These are phyloP conservation scores for Heterodera filipjevi DNA, from an alignment of 2,888 invertebrate genomes.

Conservation along the genomic window DNA sequence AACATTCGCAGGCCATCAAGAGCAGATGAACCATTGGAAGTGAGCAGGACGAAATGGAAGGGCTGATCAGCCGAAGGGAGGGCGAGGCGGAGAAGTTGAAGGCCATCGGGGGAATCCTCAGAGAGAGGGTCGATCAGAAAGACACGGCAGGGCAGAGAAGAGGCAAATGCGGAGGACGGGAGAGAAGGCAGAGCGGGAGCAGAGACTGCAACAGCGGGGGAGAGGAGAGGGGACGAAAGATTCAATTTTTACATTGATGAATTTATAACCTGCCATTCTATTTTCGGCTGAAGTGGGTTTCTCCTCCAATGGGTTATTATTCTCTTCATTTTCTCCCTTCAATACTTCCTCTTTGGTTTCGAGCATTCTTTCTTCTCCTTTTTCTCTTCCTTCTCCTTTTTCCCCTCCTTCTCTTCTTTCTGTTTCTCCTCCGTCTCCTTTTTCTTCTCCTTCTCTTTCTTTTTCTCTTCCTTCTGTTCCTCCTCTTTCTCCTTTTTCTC, in stretches of 20 bases:
- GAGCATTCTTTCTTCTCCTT: neutral
- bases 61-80: neutral
- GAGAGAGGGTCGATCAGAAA: constrained; percentile 3
- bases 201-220: neutral
- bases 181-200: neutral
- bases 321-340: too few species aligned
- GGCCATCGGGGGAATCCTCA: constrained; percentile 19
- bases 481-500: neutral
- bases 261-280: too few species aligned
- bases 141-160: neutral
- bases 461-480: too few species aligned
- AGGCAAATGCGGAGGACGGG: neutral
- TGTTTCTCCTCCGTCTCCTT: neutral
- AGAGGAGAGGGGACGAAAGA: neutral
- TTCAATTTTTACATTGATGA: too few species aligned
- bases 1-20: constrained; percentile 20
- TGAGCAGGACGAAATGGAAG: constrained; percentile 19
- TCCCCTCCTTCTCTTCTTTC: too few species aligned
- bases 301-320: too few species aligned
- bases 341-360: neutral
- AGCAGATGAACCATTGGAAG: neutral
- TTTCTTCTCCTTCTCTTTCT: neutral
- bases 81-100: constrained; percentile 13
- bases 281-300: too few species aligned
- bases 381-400: neutral